A percentile compares a stretch with the other conserved stretches of the same genome.
phyloP scores from a whole-genome alignment of 2,888 invertebrate genomes.

The Leucania comma region DNA sequence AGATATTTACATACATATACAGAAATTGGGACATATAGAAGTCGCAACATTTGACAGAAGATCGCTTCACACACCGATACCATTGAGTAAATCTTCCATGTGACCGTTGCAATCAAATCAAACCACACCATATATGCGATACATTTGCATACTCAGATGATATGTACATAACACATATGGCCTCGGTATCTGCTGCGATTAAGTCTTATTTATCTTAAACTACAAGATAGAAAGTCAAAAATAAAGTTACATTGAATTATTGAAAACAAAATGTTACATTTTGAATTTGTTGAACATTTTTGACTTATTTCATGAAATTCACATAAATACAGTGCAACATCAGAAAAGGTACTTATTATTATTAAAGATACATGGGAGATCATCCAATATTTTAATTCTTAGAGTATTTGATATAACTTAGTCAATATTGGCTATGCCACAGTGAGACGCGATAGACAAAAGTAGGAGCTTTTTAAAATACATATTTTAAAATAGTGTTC shows the following conservation, averaged over 20 bases:
- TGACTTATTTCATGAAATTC: slow-evolving; percentile 19
- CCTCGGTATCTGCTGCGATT: slow-evolving; percentile 7
- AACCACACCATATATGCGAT: background rate
- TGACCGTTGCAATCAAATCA: background rate
- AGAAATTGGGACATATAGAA: slow-evolving; percentile 52
- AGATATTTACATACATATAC: slow-evolving; percentile 68
- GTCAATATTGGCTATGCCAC: slow-evolving; percentile 19
- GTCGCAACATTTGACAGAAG: slow-evolving; percentile 32
- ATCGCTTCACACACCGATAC: slow-evolving; percentile 16
- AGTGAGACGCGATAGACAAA: slow-evolving; percentile 5
- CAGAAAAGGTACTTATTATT: slow-evolving; percentile 3
- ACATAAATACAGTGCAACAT: slow-evolving; percentile 31
- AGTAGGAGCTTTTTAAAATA: background rate
- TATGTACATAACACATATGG: slow-evolving; percentile 7
- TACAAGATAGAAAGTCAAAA: slow-evolving; percentile 7
- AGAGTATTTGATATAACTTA: slow-evolving; percentile 42
- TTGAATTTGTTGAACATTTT: background rate
- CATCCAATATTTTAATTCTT: slow-evolving; percentile 51
- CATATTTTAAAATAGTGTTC: background rate
- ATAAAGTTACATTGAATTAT: background rate
- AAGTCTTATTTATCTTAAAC: slow-evolving; percentile 40
- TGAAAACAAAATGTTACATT: background rate
- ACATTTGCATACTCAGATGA: slow-evolving; percentile 7
- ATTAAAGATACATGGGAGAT: slow-evolving; percentile 52
- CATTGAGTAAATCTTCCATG: background rate